Evolutionary conservation across 1,140 invertebrate genomes (phyloP), one percentile per base, ranked within the genome.

Genomic region (Drosophila lini): DNA sequence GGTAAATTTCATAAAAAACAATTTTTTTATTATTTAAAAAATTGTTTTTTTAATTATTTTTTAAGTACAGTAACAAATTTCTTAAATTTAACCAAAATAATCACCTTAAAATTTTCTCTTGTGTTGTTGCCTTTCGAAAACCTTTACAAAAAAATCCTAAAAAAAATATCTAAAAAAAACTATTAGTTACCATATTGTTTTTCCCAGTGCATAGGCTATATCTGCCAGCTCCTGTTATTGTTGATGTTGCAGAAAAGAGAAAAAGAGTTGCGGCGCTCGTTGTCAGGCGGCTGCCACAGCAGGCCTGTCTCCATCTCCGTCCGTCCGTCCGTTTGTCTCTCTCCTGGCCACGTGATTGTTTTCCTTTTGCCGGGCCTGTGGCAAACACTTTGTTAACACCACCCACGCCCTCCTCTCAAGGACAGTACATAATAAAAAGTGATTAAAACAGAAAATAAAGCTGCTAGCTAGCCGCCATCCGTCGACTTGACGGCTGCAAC

Each of bases 321-420:
- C 44, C 3, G 13, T 40, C 44, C 3, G 41, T 42, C 19, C 4
- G 41, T 44, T 28, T 74, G 59, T 68, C 74, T 86, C 74, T 86
- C 82, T 73, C 52, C 41, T 65, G 53, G 79, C 83, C 83, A 88
- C 80, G 83, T 88, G 76, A 86, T 88, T 86, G 83, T 86, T 88
- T 77, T 68, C 65, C 75, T 80, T 82, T 79, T 71, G 65, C 69
- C 65, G 52, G 71, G 73, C 73, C 73, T 71, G 44, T 75, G 74
- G 73, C 74, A 76, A 76, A 67, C 73, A 76, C 74, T 76, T 76
- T 76, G 62, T 59, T 52, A 76, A 75, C 71, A 64, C 71, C 68
- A 40, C 15, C 28, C 19, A 32, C 36, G 8, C 13, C 36, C n/a
- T 22, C 16, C 65, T 67, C 65, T 67, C 65, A 69, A 68, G 65